These are phyloP conservation scores for Orycteropus afer DNA, from an alignment of 2,113 vertebrate species.

Conservation along the genomic window DNA sequence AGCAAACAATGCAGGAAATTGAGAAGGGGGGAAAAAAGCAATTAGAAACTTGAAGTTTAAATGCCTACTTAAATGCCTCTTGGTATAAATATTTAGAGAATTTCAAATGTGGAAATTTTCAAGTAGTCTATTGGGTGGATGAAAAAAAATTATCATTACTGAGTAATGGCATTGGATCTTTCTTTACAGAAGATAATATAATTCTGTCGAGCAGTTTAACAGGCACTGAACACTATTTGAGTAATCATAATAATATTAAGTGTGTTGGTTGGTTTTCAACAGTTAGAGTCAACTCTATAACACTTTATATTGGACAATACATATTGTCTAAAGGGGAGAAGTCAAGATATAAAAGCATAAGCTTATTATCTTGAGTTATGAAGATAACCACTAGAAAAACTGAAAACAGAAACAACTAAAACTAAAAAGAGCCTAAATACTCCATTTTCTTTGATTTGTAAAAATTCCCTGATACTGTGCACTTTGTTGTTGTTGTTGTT, in stretches of 20 bases:
- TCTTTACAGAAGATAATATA: not conserved
- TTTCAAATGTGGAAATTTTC: not conserved
- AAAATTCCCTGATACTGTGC: not conserved
- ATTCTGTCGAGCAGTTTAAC: not conserved
- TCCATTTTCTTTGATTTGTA: not conserved
- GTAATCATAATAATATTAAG: not conserved
- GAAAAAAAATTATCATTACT: not conserved
- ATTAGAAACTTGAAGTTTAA: too few species aligned
- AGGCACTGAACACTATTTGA: not conserved
- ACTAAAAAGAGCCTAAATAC: not conserved
- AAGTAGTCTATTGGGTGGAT: not conserved
- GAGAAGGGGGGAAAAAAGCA: too few species aligned
- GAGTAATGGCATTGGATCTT: not conserved
- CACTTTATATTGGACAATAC: not conserved
- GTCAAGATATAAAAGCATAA: not conserved
- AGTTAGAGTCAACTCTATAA: not conserved
- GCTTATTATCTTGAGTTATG: not conserved
- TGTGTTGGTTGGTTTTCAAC: not conserved
- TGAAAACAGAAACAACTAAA: not conserved
- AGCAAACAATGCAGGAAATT: too few species aligned
- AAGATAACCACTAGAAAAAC: not conserved
- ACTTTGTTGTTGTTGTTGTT: not conserved
- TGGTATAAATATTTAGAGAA: conserved; percentile 30
- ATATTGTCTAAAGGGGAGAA: not conserved
- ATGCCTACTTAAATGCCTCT: not conserved